Evolutionary conservation across 2,797 vertebrate species (phyloP), one percentile per base, ranked within the genome.

Genomic region (Microctenopoma lineatum): DNA sequence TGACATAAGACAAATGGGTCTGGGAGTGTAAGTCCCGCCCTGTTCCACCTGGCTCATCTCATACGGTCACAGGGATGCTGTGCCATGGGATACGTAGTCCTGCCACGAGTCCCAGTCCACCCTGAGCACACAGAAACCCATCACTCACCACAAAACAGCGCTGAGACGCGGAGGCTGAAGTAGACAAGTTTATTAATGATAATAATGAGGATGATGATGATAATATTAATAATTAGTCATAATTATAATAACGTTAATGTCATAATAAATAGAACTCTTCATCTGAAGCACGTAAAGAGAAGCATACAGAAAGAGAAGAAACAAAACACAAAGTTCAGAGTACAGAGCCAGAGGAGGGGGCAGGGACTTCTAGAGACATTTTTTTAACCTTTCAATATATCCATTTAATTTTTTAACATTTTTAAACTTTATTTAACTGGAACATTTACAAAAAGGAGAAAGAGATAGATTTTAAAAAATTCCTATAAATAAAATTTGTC

Each of bases 271-370:
- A 95, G 89, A 96, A 94, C 92, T 95, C 94, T 94, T 95, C 91
- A 93, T 96, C 92, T 94, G 95, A 94, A 94, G 94, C 96, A 96
- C 94, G 90, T 93, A 93, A 91, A 90, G 94, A 96, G 90, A 92
- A 96, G 95, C 94, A 95, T 94, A 96, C 94, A 94, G 95, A 95
- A 94, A 94, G 95, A 93, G 89, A 90, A 93, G 93, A 94, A 94
- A 94, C 92, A 87, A 91, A 91, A 90, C 84, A 91, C 90, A 92
- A 93, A 91, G 84, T 90, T 91, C 81, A 92, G 89, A 91, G 93
- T 86, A 91, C 92, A 93, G 91, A 90, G 87, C 80, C 84, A 87
- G 90, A 89, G 89, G 87, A 85, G 84, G 84, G 87, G 81, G 78
- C 75, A 5, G 84, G 80, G 83, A 84, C 82, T 84, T 81, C 88